Evolutionary conservation across 2,888 invertebrate genomes (phyloP), one percentile per base, ranked within the genome.

Genomic region (Tipula confusa): DNA sequence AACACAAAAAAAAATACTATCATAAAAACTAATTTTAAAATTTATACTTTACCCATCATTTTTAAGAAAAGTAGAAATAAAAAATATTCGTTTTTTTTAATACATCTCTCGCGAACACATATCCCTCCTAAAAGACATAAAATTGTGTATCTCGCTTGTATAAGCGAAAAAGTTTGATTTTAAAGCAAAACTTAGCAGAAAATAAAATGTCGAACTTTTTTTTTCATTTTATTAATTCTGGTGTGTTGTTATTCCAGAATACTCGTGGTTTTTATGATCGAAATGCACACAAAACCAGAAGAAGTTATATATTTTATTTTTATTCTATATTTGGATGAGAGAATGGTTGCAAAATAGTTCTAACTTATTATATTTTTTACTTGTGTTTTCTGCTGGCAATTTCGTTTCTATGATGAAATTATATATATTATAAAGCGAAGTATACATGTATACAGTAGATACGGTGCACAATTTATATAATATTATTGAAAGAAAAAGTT

Each of bases 101-200:
- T 64, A 64, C 64, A 7, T 64, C 64, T 64, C 64, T 64, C 64
- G 64, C 24, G 24, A 64, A 64, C 24, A 64, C 24, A 38, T 38
- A 64, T 64, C 64, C 64, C 64, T 64, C 64, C 64, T 24, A 64
- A 64, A 64, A 64, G 64, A 64, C 64, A 64, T 64, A 24, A 64
- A 64, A 64, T 64, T 64, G 64, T 64, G 64, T 64, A 64, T 64
- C 64, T 64, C 64, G 24, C 64, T 24, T 64, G 64, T 64, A 64
- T 64, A 64, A 64, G 64, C 64, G 64, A 64, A 64, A 64, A 64
- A 64, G 64, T 64, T 64, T 64, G 64, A 64, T 64, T 64, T 64
- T 64, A 64, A 64, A 64, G 64, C 64, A 64, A 64, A 64, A 64
- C 64, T 64, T 64, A 64, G 15, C 43, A 43, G 43, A 15, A 43